phyloP scores from a whole-genome alignment of 2,113 vertebrate species.

The Urocitellus parryii region DNA sequence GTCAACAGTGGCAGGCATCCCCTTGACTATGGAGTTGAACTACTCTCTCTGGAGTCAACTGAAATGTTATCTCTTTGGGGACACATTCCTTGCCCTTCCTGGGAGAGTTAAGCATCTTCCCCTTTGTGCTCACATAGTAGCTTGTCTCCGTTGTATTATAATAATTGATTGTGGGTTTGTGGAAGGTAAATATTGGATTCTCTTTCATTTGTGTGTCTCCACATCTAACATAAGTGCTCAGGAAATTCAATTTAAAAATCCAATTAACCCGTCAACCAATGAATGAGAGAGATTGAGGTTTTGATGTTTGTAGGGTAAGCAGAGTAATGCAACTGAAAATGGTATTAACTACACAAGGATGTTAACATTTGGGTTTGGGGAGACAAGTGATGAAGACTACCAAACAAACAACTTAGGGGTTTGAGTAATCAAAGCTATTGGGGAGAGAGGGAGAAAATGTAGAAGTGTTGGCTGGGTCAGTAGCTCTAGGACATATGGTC shows the following conservation, averaged over 20 bases:
- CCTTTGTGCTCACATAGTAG: not conserved
- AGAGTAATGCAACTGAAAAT: not conserved
- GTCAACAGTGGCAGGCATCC: not conserved
- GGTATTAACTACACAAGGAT: not conserved
- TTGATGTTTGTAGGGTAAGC: not conserved
- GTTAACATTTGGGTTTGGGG: not conserved
- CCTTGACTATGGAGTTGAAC: not conserved
- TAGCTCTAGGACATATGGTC: not conserved
- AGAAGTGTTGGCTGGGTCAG: not conserved
- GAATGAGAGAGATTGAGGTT: constrained; percentile 24
- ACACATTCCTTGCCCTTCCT: not conserved
- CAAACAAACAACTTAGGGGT: not conserved
- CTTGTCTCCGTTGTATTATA: not conserved
- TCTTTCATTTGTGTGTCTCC: not conserved
- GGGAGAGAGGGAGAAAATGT: not conserved
- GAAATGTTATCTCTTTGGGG: not conserved
- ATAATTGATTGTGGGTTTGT: not conserved
- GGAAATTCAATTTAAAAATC: not conserved
- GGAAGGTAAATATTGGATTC: not conserved
- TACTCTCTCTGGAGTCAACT: not conserved
- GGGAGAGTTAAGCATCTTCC: not conserved
- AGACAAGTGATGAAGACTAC: not conserved
- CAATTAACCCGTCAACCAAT: not conserved
- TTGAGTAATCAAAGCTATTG: not conserved
- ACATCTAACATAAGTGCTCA: not conserved